These are phyloP conservation scores for Monomorium pharaonis DNA, from an alignment of 1,140 invertebrate species.

Conservation along the genomic window DNA sequence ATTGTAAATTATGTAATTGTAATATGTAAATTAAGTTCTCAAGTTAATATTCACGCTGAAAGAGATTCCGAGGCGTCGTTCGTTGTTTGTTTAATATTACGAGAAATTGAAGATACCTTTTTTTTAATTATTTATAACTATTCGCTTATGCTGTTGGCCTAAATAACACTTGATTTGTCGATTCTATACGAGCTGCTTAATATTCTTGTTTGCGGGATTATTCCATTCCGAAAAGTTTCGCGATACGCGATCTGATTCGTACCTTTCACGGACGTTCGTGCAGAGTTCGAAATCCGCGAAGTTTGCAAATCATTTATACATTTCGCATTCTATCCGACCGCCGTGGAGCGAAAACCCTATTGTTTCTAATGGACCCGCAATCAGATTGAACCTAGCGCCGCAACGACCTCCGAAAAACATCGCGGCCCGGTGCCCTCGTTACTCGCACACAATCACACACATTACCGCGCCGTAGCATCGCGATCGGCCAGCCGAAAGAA, in stretches of 20 bases:
- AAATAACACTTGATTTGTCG: no score
- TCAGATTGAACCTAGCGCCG: background rate
- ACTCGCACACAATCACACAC: background rate
- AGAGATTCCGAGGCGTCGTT: no score
- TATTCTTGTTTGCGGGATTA: no score
- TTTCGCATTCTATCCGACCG: conserved; percentile 10
- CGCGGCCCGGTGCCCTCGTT: conserved; percentile 38
- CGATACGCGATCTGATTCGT: background rate
- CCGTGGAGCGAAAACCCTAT: background rate
- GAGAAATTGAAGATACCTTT: no score
- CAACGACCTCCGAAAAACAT: conserved; percentile 30
- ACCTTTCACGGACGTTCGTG: background rate
- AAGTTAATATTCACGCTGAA: no score
- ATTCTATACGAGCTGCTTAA: no score
- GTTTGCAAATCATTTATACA: background rate
- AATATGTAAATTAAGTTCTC: no score
- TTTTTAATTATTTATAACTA: no score
- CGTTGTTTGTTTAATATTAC: no score
- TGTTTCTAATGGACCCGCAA: conserved; percentile 10
- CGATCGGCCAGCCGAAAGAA: background rate
- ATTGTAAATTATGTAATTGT: no score
- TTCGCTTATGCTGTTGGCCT: no score
- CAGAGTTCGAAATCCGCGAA: background rate
- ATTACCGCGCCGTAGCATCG: background rate
- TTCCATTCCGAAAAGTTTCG: no score